Conservation (phyloP, 2,888 invertebrate species). For the Cephus spinipes region DNA sequence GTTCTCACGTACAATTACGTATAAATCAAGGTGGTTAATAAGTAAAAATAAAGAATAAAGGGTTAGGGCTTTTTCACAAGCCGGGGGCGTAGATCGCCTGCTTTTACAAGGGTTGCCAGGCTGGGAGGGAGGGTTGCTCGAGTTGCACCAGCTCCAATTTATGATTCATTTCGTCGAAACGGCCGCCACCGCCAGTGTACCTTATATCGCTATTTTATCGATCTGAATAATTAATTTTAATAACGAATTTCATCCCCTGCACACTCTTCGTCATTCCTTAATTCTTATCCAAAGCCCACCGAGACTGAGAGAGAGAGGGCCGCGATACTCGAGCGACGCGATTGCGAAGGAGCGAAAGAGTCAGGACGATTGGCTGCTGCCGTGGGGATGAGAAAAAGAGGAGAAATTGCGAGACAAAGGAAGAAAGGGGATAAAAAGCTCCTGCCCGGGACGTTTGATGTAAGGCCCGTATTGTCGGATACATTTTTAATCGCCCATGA, state of each 20-base stretch:
- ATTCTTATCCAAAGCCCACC: background rate
- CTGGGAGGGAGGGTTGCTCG: conserved; percentile 22
- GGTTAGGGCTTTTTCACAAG: conserved; percentile 39
- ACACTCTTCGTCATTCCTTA: conserved; percentile 20
- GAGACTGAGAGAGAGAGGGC: background rate
- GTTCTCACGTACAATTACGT: conserved; percentile 55
- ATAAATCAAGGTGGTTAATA: conserved; percentile 61
- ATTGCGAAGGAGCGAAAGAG: background rate
- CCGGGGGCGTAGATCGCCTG: background rate
- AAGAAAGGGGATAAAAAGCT: conserved; percentile 17
- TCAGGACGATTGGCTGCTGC: background rate
- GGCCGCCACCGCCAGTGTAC: conserved; percentile 55
- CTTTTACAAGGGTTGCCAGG: conserved; percentile 28
- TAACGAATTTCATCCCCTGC: conserved; percentile 54
- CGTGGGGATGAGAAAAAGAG: background rate
- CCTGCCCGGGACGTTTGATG: conserved; percentile 55
- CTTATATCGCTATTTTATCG: conserved; percentile 64
- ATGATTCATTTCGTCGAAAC: conserved; percentile 64
- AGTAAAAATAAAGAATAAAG: conserved; percentile 54
- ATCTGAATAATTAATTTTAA: conserved; percentile 66
- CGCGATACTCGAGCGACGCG: background rate
- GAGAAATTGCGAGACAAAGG: conserved; percentile 2
- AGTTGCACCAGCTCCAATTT: conserved; percentile 60
- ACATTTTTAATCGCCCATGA: conserved; percentile 53
- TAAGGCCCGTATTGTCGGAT: conserved; percentile 53